Conservation (phyloP, 2,113 vertebrate genomes). For the Elanus axillaris region DNA sequence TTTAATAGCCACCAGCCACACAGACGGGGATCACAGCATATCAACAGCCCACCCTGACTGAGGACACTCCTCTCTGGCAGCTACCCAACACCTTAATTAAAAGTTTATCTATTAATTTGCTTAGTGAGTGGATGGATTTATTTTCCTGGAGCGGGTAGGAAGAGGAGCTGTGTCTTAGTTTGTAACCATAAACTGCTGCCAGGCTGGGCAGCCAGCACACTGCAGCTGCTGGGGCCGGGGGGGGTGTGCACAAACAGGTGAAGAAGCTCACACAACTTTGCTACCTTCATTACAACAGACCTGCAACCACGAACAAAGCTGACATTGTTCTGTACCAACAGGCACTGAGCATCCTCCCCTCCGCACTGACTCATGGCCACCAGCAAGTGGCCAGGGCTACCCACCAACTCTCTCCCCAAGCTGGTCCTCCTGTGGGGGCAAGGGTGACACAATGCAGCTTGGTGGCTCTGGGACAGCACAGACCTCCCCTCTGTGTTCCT, state of each 20-base stretch:
- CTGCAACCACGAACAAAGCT: neutral
- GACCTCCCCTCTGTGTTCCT: neutral
- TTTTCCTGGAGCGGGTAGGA: neutral
- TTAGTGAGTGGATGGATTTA: neutral
- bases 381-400: accelerated
- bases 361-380: accelerated
- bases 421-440: neutral
- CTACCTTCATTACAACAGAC: neutral
- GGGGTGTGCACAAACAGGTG: no score
- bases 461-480: neutral
- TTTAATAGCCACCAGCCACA: accelerated
- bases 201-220: neutral
- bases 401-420: neutral
- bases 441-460: accelerated
- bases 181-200: neutral
- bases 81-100: neutral
- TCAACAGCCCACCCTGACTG: neutral
- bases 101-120: neutral
- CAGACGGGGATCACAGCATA: neutral
- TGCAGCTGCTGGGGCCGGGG: neutral
- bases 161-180: neutral
- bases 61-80: neutral
- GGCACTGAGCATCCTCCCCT: neutral
- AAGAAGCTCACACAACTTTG: neutral
- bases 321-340: neutral